A percentile compares a stretch with the other conserved stretches of the same genome.
Conservation (phyloP, 2,888 invertebrate species). For the Drosophila multiciliata region DNA sequence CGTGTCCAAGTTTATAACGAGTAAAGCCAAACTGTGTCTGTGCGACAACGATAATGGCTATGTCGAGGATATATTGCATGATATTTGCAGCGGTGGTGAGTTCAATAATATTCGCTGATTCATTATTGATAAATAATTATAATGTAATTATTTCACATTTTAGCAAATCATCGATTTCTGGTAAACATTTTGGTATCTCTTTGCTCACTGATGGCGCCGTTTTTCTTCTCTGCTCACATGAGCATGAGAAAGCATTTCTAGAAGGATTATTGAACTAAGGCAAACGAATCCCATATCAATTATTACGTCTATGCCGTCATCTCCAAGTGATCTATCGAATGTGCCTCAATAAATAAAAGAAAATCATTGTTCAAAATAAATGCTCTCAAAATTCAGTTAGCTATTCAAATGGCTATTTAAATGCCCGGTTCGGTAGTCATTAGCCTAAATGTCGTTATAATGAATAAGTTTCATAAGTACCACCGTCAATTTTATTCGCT, state of each 20-base stretch:
- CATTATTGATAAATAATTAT: neutral
- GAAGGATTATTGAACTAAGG: conserved; percentile 41
- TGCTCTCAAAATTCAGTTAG: conserved; percentile 25
- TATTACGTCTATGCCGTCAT: conserved; percentile 47
- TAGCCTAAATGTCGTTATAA: conserved; percentile 59
- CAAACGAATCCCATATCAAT: conserved; percentile 30
- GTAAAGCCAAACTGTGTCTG: conserved; percentile 87
- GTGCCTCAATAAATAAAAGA: conserved; percentile 71
- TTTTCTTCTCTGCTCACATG: conserved; percentile 73
- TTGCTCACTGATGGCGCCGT: conserved; percentile 72
- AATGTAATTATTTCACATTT: conserved; percentile 23
- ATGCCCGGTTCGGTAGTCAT: conserved; percentile 34
- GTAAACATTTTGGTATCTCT: conserved; percentile 73
- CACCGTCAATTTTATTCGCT: conserved; percentile 80
- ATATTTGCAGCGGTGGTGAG: conserved; percentile 87
- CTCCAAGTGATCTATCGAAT: conserved; percentile 70
- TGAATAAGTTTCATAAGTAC: conserved; percentile 76
- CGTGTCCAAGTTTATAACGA: conserved; percentile 83
- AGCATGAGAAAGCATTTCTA: conserved; percentile 73
- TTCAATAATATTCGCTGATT: neutral
- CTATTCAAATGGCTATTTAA: conserved; percentile 21
- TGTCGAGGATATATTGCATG: conserved; percentile 87
- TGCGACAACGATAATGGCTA: conserved; percentile 88
- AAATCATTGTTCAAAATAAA: conserved; percentile 37
- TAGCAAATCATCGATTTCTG: conserved; percentile 72